These are phyloP conservation scores for Epizoanthus scotinus DNA, from an alignment of 92 coral and sea anemone species.

Conservation along the genomic window DNA sequence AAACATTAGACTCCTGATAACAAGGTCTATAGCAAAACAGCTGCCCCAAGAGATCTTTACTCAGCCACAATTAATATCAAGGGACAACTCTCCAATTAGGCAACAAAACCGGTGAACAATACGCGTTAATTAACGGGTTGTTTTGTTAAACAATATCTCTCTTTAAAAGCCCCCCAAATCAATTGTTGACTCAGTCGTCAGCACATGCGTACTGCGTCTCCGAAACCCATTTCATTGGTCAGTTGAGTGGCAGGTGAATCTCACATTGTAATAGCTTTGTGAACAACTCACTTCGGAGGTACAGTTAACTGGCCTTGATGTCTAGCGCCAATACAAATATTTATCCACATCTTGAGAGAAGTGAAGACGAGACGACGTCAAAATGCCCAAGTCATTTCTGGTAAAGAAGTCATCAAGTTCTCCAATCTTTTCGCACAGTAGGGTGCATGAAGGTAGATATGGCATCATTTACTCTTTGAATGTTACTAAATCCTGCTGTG, in stretches of 20 bases:
- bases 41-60: constrained; percentile 22
- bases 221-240: constrained; percentile 79
- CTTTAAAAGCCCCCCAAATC: constrained; percentile 71
- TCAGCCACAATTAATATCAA: constrained; percentile 38
- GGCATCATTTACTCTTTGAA: constrained; percentile 5
- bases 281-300: constrained; percentile 72
- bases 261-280: constrained; percentile 77
- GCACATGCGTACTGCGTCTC: constrained; percentile 72
- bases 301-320: constrained; percentile 75
- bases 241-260: constrained; percentile 82
- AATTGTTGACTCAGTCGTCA: constrained; percentile 40
- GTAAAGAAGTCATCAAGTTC: constrained; percentile 73
- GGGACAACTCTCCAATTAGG: constrained; percentile 87
- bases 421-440: constrained; percentile 33
- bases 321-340: constrained; percentile 72
- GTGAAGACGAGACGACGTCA: constrained; percentile 42
- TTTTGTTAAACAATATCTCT: constrained; percentile 90
- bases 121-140: constrained; percentile 81
- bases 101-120: constrained; percentile 81
- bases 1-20: constrained; percentile 5
- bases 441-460: constrained; percentile 63
- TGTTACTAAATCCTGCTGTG: constrained; percentile 42
- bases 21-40: neutral
- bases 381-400: constrained; percentile 83
- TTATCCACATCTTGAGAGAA: constrained; percentile 58